These are phyloP conservation scores for Xenotilapia flavipinnis DNA, from an alignment of 2,113 vertebrate genomes.

Conservation along the genomic window DNA sequence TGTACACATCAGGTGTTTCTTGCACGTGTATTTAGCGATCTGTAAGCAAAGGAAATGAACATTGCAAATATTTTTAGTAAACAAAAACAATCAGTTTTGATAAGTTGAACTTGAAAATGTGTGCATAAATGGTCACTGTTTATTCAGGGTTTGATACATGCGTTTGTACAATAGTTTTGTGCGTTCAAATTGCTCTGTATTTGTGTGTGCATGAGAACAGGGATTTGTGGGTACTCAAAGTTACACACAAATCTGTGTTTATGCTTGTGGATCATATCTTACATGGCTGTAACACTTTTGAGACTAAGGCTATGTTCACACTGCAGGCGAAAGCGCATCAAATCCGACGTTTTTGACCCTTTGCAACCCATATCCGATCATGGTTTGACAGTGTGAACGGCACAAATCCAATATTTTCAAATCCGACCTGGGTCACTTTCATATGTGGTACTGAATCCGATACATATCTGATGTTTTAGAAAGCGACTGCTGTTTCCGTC, in stretches of 20 bases:
- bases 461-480: neutral
- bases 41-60: neutral
- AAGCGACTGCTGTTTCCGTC: neutral
- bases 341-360: fast-evolving
- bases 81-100: neutral
- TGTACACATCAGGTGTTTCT: neutral
- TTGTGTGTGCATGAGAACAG: neutral
- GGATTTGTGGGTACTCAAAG: neutral
- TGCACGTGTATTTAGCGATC: neutral
- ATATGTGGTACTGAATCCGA: fast-evolving
- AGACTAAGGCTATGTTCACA: neutral
- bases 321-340: neutral
- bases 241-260: neutral
- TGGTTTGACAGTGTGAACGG: fast-evolving
- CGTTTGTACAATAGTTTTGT: neutral
- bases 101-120: neutral
- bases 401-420: neutral
- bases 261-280: neutral
- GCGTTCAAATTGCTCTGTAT: neutral
- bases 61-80: neutral
- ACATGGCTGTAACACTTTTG: neutral
- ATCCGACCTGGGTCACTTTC: neutral
- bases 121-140: neutral
- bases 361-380: fast-evolving
- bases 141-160: neutral